Base-by-base conservation (phyloP, 2,113 vertebrate genomes). In the Centrocercus urophasianus region DNA sequence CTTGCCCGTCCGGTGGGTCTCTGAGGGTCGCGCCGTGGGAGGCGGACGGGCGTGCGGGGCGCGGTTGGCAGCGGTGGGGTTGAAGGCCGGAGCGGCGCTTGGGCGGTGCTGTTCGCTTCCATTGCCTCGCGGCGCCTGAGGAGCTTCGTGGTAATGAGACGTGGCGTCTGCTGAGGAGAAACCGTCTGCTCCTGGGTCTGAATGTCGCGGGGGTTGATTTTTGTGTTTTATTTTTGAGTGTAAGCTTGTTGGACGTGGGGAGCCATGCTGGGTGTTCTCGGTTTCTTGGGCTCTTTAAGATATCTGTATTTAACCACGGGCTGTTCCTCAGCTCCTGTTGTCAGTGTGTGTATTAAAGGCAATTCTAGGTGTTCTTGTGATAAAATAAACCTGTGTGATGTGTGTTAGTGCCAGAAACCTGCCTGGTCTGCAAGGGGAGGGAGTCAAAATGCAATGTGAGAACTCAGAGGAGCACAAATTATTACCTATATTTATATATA, bases 341-440 rank as follows among this genome's bases (percentile, higher is more conserved):
- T 8, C 12, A 1, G 0, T 63, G 47, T 45, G 8, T 2, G 2
- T 11, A 0, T 30, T 40, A 0, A 34, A 50, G 2, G 2, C 9
- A 64, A 3, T 75, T 0, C 30, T 10, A 0, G 34, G 1, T 14
- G 36, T 56, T 70, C 20, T 11, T 27, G 24, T 4, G 0, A 40
- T n/a, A 7, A 36, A 50, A 24, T 67, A 9, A 2, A 0, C 0
- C 50, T 27, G 25, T 14, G 50, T 25, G 50, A 52, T 13, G 24
- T 27, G 50, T 27, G 25, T 52, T 27, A 27, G 25, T 52, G 50
- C 13, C 50, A 52, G 50, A 27, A 27, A 25, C 50, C 50, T 25
- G 50, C 50, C 50, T 24, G 24, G 50, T 25, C 50, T 52, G 52
- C 60, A 66, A 72, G 32, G 11, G 50, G 42, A 16, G 2, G 11